Conservation (phyloP, 2,113 vertebrate genomes). For the Pachycephala philippinensis region DNA sequence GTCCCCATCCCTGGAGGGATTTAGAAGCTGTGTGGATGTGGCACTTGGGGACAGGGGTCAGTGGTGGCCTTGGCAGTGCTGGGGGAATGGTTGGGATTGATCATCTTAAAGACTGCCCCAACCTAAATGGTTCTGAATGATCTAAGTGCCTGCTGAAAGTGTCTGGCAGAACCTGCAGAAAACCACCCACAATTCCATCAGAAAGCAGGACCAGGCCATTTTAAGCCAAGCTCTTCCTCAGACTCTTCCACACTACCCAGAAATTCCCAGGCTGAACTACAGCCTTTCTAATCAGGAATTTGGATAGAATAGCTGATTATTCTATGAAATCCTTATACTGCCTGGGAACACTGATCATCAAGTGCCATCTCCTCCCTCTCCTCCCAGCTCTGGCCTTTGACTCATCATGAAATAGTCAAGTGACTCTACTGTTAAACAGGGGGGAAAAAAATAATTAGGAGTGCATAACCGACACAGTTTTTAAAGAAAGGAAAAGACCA, state of each 20-base stretch:
- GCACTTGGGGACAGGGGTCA: background rate
- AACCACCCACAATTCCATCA: background rate
- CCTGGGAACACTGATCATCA: background rate
- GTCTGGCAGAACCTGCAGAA: background rate
- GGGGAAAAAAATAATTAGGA: rapidly evolving
- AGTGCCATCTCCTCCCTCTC: background rate
- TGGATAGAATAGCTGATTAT: rapidly evolving
- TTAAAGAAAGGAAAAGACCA: background rate
- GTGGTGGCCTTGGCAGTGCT: background rate
- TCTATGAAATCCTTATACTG: background rate
- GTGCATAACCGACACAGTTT: background rate
- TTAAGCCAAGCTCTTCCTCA: background rate
- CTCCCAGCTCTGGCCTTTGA: background rate
- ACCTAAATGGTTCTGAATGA: background rate
- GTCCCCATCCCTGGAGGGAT: background rate
- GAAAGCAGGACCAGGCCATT: background rate
- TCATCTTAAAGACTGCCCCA: background rate
- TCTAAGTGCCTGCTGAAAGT: background rate
- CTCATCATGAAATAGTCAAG: background rate
- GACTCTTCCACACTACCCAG: background rate
- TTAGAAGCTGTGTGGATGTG: background rate
- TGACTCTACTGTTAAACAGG: background rate
- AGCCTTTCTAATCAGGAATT: too few relatives aligned
- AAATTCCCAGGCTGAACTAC: background rate
- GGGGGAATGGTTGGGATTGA: background rate